Evolutionary conservation across 2,797 vertebrate species (phyloP).

Genomic region (Acridotheres tristis): DNA sequence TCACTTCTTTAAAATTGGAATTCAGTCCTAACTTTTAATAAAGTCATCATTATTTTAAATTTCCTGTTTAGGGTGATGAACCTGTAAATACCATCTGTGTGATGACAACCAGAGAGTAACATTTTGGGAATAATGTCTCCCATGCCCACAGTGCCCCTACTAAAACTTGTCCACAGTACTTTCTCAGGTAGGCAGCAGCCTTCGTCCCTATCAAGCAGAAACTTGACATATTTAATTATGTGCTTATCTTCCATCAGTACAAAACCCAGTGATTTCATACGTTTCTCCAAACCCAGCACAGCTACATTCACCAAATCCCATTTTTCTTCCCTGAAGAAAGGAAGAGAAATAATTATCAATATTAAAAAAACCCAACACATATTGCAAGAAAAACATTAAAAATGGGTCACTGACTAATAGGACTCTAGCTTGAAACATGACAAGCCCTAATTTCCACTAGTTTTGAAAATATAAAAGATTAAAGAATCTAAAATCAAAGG

Average conservation of each 20-base stretch:
- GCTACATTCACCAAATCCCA: not conserved
- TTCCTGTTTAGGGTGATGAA: not conserved
- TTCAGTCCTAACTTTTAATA: not conserved
- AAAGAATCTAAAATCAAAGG: conserved; percentile 17
- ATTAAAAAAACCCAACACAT: not conserved
- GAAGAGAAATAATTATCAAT: not conserved
- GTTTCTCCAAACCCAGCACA: not conserved
- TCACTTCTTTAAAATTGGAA: not conserved
- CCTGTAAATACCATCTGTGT: not conserved
- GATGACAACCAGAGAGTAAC: not conserved
- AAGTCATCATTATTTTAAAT: not conserved
- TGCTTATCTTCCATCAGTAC: not conserved
- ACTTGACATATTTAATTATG: not conserved
- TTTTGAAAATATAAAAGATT: not conserved
- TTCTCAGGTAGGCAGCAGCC: not conserved
- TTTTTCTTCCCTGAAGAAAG: not conserved
- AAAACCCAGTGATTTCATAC: not conserved
- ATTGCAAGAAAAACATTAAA: not conserved
- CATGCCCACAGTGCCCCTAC: not conserved
- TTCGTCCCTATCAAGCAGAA: not conserved
- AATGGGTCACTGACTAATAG: not conserved
- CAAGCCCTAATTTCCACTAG: not conserved
- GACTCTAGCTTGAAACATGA: not conserved
- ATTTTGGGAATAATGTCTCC: not conserved
- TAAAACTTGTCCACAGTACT: not conserved